Evolutionary conservation across 1,140 invertebrate species (phyloP), one percentile per base, ranked within the genome.

Genomic region (Cepaea nemoralis): DNA sequence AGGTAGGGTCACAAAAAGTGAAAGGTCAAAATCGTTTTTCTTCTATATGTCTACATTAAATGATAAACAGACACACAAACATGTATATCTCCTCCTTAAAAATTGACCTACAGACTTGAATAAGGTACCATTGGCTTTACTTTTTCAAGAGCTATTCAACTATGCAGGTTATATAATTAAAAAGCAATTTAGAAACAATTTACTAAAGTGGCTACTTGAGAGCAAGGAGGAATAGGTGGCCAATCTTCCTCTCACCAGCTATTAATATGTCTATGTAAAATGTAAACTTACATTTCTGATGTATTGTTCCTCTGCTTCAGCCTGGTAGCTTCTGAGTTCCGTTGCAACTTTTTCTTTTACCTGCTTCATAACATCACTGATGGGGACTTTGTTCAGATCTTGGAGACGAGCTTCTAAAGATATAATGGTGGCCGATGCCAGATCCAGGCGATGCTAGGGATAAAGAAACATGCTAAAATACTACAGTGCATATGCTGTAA

Each of bases 291-390:
- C 86, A 86, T 86, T 89, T 83, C 82, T 83, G 40, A 39, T 84
- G 66, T 87, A 87, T 45, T 82, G 80, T 66, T 84, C 84, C 50
- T 88, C 87, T 39, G 87, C 86, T 69, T 89, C 88, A 8, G 71
- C n/a, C 66, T 87, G 83, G 59, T 85, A 89, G 69, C 84, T 85
- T 37, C 70, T 74, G 39, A 89, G 80, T 75, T 90, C 89, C 33
- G 78, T 71, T 48, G 88, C 86, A 0, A 85, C 83, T 6, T 87
- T 83, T 42, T 89, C 86, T 45, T 86, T 59, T 0, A 90, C 86
- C 75, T 86, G 83, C 66, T 83, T 83, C 48, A 88, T 40, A 66
- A 89, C 66, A 0, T 87, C 88, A 12, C 75, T 70, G 5, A 88
- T 81, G 19, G 81, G 81, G 5, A 83, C 71, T 48, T 88, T 87